A percentile compares a stretch with the other conserved stretches of the same genome.
Evolutionary conservation across 2,797 vertebrate species (phyloP).

Genomic region (Gadopsis bispinosus): DNA sequence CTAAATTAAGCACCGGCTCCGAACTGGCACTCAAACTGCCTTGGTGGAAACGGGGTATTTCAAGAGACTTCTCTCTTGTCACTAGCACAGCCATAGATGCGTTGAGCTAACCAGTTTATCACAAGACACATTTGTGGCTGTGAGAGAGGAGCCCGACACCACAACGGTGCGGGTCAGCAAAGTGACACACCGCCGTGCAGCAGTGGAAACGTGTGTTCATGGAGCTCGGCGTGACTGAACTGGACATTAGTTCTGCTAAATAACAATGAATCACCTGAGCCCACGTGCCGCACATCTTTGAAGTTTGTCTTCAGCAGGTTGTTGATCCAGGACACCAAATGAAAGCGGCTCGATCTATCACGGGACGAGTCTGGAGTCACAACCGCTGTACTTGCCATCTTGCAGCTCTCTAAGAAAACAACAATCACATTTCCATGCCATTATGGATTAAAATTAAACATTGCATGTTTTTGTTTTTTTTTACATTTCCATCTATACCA

Average conservation of each 20-base stretch:
- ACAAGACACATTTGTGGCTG: background rate
- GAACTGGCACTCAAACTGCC: no score
- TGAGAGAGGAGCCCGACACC: background rate
- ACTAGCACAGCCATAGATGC: background rate
- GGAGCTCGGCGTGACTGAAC: background rate
- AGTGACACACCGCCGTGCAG: background rate
- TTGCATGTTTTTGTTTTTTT: background rate
- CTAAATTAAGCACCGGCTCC: no score
- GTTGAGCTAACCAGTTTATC: background rate
- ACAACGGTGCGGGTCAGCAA: no score
- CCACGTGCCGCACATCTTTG: slow-evolving; percentile 74
- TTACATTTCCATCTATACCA: background rate
- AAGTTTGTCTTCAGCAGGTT: slow-evolving; percentile 78
- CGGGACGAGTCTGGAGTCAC: slow-evolving; percentile 32
- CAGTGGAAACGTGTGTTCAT: background rate
- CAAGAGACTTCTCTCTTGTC: background rate
- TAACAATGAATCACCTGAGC: slow-evolving; percentile 77
- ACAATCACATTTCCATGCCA: background rate
- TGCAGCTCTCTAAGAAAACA: slow-evolving; percentile 49
- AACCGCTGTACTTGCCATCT: slow-evolving; percentile 69
- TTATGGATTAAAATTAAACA: background rate
- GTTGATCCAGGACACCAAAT: slow-evolving; percentile 82
- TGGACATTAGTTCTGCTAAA: background rate
- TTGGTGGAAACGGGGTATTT: no score
- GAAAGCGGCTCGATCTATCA: slow-evolving; percentile 67